phyloP scores from a whole-genome alignment of 2,797 vertebrate species.

The Ctenopoma kingsleyae region DNA sequence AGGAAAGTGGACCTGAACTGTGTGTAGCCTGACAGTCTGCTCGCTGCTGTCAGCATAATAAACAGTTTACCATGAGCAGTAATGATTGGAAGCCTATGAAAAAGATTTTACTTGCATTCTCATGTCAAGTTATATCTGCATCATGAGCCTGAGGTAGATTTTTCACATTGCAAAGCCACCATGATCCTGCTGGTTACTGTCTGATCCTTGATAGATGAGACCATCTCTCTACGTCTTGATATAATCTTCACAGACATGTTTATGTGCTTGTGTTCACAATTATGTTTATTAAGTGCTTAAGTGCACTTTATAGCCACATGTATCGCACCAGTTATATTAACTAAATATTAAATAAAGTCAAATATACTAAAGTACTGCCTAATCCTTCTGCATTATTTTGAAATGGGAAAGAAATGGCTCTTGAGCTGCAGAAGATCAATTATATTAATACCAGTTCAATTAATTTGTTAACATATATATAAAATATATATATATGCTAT shows the following conservation, averaged over 20 bases:
- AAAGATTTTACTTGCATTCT: background rate
- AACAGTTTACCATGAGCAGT: constrained; percentile 15
- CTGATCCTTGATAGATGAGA: constrained; percentile 20
- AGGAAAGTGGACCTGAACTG: constrained; percentile 40
- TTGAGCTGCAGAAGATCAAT: background rate
- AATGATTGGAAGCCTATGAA: constrained; percentile 13
- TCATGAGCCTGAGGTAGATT: constrained; percentile 2
- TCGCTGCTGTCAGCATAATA: constrained; percentile 37
- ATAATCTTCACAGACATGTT: no score
- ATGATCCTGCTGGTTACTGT: constrained; percentile 15
- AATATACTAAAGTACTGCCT: background rate
- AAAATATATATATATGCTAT: background rate
- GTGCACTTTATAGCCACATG: background rate
- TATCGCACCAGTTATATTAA: background rate
- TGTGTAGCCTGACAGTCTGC: constrained; percentile 42
- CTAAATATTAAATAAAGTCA: background rate
- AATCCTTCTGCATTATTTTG: background rate
- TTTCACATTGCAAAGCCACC: constrained; percentile 16
- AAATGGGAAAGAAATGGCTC: constrained; percentile 4
- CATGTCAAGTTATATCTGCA: background rate
- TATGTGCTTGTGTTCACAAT: background rate
- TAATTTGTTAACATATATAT: background rate
- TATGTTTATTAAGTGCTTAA: constrained; percentile 10
- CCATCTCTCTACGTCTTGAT: constrained; percentile 34
- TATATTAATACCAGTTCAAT: constrained; percentile 1